Evolutionary conservation across 2,888 invertebrate species (phyloP).

Genomic region (Pyrochroa serraticornis): DNA sequence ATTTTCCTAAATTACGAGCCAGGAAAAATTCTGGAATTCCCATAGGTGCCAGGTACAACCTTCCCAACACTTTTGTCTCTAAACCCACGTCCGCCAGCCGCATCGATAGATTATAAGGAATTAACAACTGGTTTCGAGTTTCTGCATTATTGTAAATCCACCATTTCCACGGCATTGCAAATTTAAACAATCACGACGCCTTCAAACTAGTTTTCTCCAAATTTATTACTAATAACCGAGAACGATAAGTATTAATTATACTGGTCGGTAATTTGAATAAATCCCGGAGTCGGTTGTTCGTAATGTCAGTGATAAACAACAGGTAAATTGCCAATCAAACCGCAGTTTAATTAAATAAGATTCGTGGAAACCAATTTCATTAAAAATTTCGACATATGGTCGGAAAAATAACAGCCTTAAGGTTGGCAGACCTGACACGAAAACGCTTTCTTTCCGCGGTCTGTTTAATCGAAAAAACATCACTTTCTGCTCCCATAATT

Average conservation of each 20-base stretch:
- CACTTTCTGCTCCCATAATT: no score
- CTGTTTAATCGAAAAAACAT: no score
- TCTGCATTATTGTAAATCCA: no score
- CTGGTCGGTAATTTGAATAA: conserved; percentile 21
- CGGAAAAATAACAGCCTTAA: no score
- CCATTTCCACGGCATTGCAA: background rate
- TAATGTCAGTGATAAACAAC: conserved; percentile 24
- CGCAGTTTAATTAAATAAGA: conserved; percentile 21
- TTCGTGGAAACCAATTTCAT: no score
- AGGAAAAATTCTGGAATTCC: conserved; percentile 44
- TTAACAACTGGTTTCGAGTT: no score
- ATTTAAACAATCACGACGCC: conserved; percentile 24
- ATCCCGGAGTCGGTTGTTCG: conserved; percentile 16
- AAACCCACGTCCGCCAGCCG: no score
- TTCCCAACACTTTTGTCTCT: no score
- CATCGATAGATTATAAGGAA: no score
- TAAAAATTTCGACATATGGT: no score
- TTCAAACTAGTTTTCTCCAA: conserved; percentile 18
- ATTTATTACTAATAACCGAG: conserved; percentile 25
- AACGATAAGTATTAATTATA: conserved; percentile 18
- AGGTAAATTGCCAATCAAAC: conserved; percentile 24
- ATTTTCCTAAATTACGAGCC: conserved; percentile 45
- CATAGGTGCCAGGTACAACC: conserved; percentile 42
- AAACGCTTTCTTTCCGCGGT: no score
- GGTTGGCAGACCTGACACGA: no score